These are phyloP conservation scores for Champsocephalus gunnari DNA, from an alignment of 2,797 vertebrate species.

Conservation along the genomic window DNA sequence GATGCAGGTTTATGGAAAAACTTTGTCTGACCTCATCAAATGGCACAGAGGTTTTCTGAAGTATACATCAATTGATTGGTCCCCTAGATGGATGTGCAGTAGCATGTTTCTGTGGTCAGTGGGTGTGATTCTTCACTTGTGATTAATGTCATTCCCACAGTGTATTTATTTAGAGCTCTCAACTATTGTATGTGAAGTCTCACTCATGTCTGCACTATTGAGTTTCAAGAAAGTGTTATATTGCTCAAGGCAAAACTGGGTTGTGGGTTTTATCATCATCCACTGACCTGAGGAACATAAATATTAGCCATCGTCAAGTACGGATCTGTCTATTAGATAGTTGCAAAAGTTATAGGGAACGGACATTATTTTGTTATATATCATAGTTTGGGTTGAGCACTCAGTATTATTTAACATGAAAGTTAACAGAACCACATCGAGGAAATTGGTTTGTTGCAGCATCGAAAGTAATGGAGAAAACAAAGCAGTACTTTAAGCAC, in stretches of 20 bases:
- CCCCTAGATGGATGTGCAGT: neutral
- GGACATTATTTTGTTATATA: too few relatives aligned
- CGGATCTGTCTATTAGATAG: too few relatives aligned
- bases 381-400: neutral
- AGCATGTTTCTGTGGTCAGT: neutral
- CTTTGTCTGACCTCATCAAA: neutral
- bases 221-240: conserved; percentile 1
- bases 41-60: neutral
- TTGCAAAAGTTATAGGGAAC: too few relatives aligned
- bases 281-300: neutral
- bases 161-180: neutral
- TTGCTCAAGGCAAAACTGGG: neutral
- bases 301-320: neutral
- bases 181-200: neutral
- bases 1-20: neutral
- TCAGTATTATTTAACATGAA: neutral
- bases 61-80: conserved; percentile 5
- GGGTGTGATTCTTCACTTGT: conserved; percentile 8
- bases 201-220: neutral
- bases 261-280: neutral
- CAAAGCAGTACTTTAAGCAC: neutral
- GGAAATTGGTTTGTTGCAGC: neutral
- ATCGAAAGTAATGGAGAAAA: neutral
- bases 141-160: neutral
- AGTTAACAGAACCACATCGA: neutral